Base-by-base conservation (phyloP, 2,797 vertebrate species). In the Myoxocephalus aenaeus region DNA sequence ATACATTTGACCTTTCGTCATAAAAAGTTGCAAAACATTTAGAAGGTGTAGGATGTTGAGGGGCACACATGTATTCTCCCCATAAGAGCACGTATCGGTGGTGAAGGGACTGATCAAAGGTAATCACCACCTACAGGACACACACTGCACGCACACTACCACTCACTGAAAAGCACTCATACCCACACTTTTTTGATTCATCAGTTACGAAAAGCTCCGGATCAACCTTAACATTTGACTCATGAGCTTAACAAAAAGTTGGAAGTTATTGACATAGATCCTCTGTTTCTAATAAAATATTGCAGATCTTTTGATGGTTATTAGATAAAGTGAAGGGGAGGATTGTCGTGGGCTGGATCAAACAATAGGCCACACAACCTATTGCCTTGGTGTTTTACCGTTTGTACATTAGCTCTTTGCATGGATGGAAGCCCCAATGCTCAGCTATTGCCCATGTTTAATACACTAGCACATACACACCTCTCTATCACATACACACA, bases 381-480 rank as follows among this genome's bases (percentile, higher is more conserved):
- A 88, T 84, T 84, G 82, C 81, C 78, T 82, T 70, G 42, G 70
- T 84, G 64, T 70, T 79, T 74, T 22, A 78, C 29, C 42, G 34
- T 65, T 87, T 85, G 71, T 83, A 85, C 81, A 80, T 90, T 91
- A 89, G 82, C 84, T 91, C 88, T 51, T 69, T 82, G 86, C 81
- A 87, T 85, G 81, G 85, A 90, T 89, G 89, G 90, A 93, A 95
- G 93, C 93, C 93, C 92, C 87, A 79, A 73, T 86, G 85, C 84
- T 86, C 79, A 86, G 79, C 87, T 95, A 94, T 94, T 94, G 92
- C 92, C 90, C 73, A 81, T 91, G 73, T 87, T 89, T 77, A 65
- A 78, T 20, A 82, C 65, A 66, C 70, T 22, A 40, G 44, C 73
- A 56, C 75, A 62, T 70, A 62, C 65, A 76, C 65, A 36, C 75